Base-by-base conservation (phyloP, 2,888 invertebrate genomes). In the Thera britannica region DNA sequence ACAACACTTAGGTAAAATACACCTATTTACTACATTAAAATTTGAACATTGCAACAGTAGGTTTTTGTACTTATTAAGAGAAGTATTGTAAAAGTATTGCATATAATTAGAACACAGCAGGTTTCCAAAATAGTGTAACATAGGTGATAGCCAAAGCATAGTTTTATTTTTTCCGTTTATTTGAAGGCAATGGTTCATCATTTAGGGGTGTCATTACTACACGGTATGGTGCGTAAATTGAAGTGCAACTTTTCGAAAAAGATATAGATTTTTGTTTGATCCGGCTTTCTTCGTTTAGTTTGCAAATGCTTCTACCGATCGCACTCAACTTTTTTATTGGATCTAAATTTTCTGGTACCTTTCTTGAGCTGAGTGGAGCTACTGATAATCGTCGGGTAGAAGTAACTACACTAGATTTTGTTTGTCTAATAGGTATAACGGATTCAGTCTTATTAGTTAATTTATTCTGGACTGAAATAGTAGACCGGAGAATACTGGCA, bases 401-500 rank as follows among this genome's bases (percentile, higher is more conserved):
- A 72, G 77, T 83, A 71, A 84, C 72, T 58, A 84, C 68, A 71
- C 89, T 85, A 44, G 90, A 90, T 81, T 90, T 93, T 35, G 86
- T 82, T 78, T 89, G 86, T 71, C 90, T 84, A 58, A 86, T 57
- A 8, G 87, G 81, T 36, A 81, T 71, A 62, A 79, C 67, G 11
- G 82, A 75, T 65, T 92, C 92, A n/a, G 82, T 73, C 75, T 85
- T 87, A 74, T 72, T 76, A 38, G 79, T 74, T 56, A 85, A 75
- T 86, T 92, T 92, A 71, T 92, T 92, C 70, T 92, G 92, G 62
- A 93, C 90, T 5, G 93, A 92, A 78, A 93, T 89, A 3, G 93
- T 93, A 2, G 92, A 85, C 49, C 93, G 87, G 35, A 91, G 85
- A 65, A 95, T 94, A 84, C 94, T 95, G 74, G 94, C 94, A 51